Evolutionary conservation across 2,888 invertebrate genomes (phyloP).

Genomic region (Drosophila atroscutellata): DNA sequence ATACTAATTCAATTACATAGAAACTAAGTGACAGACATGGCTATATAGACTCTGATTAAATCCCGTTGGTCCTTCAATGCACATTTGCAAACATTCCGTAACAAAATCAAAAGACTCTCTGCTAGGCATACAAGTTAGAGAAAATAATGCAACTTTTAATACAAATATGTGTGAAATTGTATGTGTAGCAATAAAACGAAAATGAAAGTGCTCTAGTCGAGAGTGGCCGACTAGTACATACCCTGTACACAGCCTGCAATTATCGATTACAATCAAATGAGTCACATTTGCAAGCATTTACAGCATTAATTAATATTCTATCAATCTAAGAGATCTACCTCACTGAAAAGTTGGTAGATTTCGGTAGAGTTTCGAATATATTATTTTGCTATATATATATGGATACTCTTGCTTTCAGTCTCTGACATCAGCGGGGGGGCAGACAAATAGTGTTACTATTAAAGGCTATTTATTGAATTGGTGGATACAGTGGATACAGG

Average conservation of each 20-base stretch:
- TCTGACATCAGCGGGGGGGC: neutral
- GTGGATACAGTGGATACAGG: slow-evolving; percentile 10
- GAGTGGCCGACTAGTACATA: slow-evolving; percentile 1
- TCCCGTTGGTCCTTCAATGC: slow-evolving; percentile 7
- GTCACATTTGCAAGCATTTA: no score
- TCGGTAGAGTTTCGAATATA: neutral
- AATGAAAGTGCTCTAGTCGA: slow-evolving; percentile 11
- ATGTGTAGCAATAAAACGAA: slow-evolving; percentile 5
- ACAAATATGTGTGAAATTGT: slow-evolving; percentile 10
- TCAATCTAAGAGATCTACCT: neutral
- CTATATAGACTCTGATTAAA: neutral
- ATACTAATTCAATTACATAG: neutral
- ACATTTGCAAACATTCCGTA: slow-evolving; percentile 7
- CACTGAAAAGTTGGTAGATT: neutral
- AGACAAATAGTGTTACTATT: neutral
- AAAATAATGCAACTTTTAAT: slow-evolving; percentile 21
- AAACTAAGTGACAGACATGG: slow-evolving; percentile 7
- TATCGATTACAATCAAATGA: no score
- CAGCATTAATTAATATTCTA: neutral
- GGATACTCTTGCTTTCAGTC: neutral
- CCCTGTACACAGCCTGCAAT: slow-evolving; percentile 5
- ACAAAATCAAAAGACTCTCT: slow-evolving; percentile 10
- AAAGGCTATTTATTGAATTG: neutral
- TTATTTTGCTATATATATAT: no score
- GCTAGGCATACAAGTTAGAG: slow-evolving; percentile 18